phyloP scores from a whole-genome alignment of 2,113 vertebrate genomes.

The Elephantulus edwardii region DNA sequence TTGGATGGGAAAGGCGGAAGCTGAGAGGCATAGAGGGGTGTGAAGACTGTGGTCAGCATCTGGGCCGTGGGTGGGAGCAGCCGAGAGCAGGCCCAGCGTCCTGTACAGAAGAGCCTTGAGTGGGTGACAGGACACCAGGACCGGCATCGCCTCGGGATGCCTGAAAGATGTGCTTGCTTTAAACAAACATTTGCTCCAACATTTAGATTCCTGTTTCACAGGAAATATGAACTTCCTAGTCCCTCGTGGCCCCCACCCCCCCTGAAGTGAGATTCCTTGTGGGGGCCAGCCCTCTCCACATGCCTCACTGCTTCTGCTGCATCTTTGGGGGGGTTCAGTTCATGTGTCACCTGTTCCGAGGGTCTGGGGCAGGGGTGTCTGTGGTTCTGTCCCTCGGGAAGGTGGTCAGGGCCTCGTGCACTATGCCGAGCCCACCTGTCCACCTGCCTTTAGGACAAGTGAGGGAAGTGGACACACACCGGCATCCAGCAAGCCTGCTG shows the following conservation, averaged over 20 bases:
- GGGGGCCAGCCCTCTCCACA: no score
- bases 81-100: background rate
- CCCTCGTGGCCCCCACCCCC: background rate
- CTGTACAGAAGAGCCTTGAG: background rate
- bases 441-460: background rate
- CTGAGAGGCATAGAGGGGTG: background rate
- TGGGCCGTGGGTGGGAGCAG: background rate
- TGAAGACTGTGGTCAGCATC: rapidly evolving
- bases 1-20: background rate
- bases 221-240: background rate
- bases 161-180: background rate
- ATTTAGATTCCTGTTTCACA: background rate
- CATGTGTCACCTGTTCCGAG: background rate
- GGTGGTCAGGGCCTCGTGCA: background rate
- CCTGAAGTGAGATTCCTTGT: background rate
- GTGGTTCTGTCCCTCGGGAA: background rate
- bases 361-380: background rate
- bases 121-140: background rate
- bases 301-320: no score
- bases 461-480: background rate
- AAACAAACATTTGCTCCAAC: background rate
- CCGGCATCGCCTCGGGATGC: background rate
- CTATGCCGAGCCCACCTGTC: rapidly evolving
- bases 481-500: background rate
- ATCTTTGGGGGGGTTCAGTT: background rate